A percentile compares a stretch with the other conserved stretches of the same genome.
Conservation (phyloP, 2,888 invertebrate genomes). For the Mimachlamys varia region DNA sequence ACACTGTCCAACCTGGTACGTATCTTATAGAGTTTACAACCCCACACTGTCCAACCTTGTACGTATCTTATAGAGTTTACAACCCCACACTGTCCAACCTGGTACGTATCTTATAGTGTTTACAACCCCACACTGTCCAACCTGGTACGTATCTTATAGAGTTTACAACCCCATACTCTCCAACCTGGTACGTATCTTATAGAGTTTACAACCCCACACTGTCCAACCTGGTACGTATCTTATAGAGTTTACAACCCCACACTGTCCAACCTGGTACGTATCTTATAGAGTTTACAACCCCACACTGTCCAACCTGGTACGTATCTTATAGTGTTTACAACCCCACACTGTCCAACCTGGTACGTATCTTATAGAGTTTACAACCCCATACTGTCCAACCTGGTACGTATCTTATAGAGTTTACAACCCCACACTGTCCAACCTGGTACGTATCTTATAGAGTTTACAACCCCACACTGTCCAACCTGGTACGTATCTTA, state of each 20-base stretch:
- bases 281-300: neutral
- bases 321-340: neutral
- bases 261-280: neutral
- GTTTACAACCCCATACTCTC: neutral
- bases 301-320: too few relatives aligned
- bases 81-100: neutral
- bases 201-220: neutral
- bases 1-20: neutral
- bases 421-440: neutral
- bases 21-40: neutral
- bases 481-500: too few relatives aligned
- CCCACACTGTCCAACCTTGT: neutral
- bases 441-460: neutral
- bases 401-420: neutral
- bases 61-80: neutral
- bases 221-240: neutral
- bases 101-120: neutral
- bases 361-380: neutral
- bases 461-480: neutral
- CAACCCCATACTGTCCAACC: neutral
- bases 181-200: neutral
- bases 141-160: neutral
- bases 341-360: neutral
- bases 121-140: neutral
- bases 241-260: neutral